phyloP scores from a whole-genome alignment of 2,888 invertebrate species.

The Clivina fossor region DNA sequence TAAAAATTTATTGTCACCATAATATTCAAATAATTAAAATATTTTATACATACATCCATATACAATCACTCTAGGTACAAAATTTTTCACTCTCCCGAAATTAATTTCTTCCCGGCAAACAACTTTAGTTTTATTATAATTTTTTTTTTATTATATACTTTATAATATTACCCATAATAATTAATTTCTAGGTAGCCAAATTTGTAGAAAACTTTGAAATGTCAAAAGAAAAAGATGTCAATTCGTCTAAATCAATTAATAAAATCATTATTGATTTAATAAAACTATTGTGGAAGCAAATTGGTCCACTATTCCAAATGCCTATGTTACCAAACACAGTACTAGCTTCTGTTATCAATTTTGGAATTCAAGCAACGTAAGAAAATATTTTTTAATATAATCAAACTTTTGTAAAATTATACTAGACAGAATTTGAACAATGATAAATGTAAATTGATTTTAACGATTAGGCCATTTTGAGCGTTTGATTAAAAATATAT shows the following conservation, averaged over 20 bases:
- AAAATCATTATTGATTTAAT: not conserved
- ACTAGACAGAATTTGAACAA: not conserved
- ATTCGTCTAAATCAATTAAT: not conserved
- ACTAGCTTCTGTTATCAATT: slow-evolving; percentile 50
- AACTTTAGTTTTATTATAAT: too few relatives aligned
- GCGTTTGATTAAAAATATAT: too few relatives aligned
- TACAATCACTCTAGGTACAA: too few relatives aligned
- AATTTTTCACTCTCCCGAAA: too few relatives aligned
- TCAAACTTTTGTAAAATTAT: not conserved
- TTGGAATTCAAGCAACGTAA: slow-evolving; percentile 43
- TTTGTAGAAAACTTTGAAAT: slow-evolving; percentile 8
- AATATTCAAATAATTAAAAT: too few relatives aligned
- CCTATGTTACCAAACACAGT: slow-evolving; percentile 48
- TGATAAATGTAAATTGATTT: not conserved
- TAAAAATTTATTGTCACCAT: too few relatives aligned
- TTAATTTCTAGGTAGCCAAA: slow-evolving; percentile 4
- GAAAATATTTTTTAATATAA: not conserved
- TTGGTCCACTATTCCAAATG: slow-evolving; percentile 48
- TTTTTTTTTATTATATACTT: too few relatives aligned
- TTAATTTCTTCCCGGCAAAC: too few relatives aligned
- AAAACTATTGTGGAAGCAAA: slow-evolving; percentile 44
- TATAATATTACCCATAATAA: too few relatives aligned
- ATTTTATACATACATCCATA: too few relatives aligned
- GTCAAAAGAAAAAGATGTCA: not conserved
- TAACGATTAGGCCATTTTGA: slow-evolving; percentile 31